These are phyloP conservation scores for Meloidogyne hapla DNA, from an alignment of 1,140 invertebrate species.

Conservation along the genomic window DNA sequence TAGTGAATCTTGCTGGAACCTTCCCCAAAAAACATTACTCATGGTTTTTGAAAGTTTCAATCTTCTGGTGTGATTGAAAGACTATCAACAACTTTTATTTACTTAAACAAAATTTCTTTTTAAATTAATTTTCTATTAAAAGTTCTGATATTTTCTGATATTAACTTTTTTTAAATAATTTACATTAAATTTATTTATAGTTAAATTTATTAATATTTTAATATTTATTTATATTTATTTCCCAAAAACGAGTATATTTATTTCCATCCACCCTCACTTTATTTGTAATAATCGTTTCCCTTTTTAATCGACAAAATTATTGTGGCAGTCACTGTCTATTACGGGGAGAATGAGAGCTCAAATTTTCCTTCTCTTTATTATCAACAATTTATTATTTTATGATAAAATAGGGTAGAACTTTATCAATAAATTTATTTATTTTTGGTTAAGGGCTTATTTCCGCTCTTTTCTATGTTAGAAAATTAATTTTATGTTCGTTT, in stretches of 20 bases:
- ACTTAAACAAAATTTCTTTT: too few species aligned
- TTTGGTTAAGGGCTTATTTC: too few species aligned
- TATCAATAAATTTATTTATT: neutral
- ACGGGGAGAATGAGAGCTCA: neutral
- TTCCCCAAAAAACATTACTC: too few species aligned
- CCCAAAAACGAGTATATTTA: neutral
- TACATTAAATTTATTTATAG: too few species aligned
- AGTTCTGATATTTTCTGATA: too few species aligned
- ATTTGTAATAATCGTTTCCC: neutral
- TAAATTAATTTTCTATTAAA: too few species aligned
- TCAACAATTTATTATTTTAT: neutral
- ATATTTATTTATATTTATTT: neutral
- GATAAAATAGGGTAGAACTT: neutral
- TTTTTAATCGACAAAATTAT: neutral
- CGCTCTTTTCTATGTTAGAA: neutral
- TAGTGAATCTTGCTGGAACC: too few species aligned
- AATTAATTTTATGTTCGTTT: neutral
- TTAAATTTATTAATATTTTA: too few species aligned
- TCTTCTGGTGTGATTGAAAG: too few species aligned
- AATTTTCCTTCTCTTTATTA: neutral
- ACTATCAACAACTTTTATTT: too few species aligned
- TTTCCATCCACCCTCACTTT: slow-evolving; percentile 2
- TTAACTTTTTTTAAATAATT: too few species aligned
- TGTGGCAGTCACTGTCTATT: neutral
- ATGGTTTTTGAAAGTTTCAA: too few species aligned